Conservation (phyloP, 2,888 invertebrate genomes). For the Ormyrus labotus region DNA sequence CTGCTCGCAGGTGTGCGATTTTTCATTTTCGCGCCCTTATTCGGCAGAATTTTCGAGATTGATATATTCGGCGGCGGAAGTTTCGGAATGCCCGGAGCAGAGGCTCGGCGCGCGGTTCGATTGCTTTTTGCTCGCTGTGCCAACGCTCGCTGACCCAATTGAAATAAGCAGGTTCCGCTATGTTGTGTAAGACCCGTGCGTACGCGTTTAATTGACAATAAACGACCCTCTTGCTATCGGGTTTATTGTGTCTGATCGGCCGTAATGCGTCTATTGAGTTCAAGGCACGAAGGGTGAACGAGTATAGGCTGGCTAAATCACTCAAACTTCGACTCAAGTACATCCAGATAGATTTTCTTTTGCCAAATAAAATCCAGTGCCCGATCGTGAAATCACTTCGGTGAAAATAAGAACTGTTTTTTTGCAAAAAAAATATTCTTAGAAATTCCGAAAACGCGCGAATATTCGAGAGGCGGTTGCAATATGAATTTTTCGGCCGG, state of each 20-base stretch:
- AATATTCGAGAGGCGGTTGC: no score
- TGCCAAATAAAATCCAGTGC: not conserved
- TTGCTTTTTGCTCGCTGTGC: slow-evolving; percentile 7
- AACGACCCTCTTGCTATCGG: slow-evolving; percentile 57
- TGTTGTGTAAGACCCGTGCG: slow-evolving; percentile 30
- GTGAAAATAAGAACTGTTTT: no score
- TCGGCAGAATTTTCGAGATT: not conserved
- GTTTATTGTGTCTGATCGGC: slow-evolving; percentile 64
- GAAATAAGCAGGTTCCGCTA: slow-evolving; percentile 46
- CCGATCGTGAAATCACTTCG: no score
- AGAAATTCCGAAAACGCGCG: no score
- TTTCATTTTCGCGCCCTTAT: slow-evolving; percentile 45
- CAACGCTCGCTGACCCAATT: slow-evolving; percentile 44
- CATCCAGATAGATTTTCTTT: slow-evolving; percentile 17
- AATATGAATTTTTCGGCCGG: no score
- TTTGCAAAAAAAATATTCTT: no score
- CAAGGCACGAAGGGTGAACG: slow-evolving; percentile 60
- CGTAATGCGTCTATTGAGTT: slow-evolving; percentile 66
- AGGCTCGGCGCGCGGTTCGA: not conserved
- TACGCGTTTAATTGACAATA: slow-evolving; percentile 61
- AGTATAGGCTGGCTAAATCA: slow-evolving; percentile 18
- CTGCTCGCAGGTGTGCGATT: slow-evolving; percentile 26
- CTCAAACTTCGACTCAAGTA: not conserved
- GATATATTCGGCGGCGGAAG: no score
- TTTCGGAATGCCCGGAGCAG: no score